Conservation (phyloP, 2,888 invertebrate species). For the Cryptus armator region DNA sequence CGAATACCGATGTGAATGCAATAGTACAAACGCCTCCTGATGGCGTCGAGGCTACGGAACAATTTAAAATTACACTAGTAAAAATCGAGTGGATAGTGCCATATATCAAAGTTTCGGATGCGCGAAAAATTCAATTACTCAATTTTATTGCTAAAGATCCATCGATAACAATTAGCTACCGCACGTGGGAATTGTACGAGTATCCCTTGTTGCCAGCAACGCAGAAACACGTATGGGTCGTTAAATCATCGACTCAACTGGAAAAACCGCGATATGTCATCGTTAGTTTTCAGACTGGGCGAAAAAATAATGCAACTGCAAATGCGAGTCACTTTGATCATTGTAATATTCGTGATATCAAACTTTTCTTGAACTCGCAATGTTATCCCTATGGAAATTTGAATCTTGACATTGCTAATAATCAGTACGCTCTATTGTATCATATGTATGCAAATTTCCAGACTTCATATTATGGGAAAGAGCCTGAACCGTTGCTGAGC, state of each 20-base stretch:
- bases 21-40: constrained; percentile 56
- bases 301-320: constrained; percentile 1
- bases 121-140: constrained; percentile 66
- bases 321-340: constrained; percentile 37
- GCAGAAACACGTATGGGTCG: constrained; percentile 25
- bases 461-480: not conserved
- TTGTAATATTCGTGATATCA: constrained; percentile 2
- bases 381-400: not conserved
- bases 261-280: constrained; percentile 36
- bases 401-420: constrained; percentile 24
- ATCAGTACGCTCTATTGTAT: constrained; percentile 8
- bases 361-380: constrained; percentile 28
- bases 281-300: not conserved
- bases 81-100: constrained; percentile 69
- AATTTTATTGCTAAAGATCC: constrained; percentile 62
- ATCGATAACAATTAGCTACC: constrained; percentile 71
- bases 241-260: constrained; percentile 33
- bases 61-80: constrained; percentile 72
- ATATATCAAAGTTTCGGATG: constrained; percentile 59
- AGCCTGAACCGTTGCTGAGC: too few species aligned
- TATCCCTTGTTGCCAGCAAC: constrained; percentile 78
- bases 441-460: not conserved
- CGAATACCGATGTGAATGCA: constrained; percentile 76
- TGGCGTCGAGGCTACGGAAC: constrained; percentile 68
- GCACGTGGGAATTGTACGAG: constrained; percentile 82